Evolutionary conservation across 1,140 invertebrate genomes (phyloP), one percentile per base, ranked within the genome.

Genomic region (Bursaphelenchus mucronatus): DNA sequence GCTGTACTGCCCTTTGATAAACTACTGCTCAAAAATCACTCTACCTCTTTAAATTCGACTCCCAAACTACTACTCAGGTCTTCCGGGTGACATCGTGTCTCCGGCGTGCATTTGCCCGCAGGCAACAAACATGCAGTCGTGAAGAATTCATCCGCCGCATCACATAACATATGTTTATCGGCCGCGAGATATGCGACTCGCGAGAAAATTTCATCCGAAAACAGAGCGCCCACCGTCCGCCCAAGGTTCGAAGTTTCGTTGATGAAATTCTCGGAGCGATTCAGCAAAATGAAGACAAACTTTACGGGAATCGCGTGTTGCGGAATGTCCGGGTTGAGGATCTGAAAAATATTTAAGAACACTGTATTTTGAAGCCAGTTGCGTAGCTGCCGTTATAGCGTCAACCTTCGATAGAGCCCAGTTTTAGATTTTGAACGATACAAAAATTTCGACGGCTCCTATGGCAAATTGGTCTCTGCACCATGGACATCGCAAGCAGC

Each of bases 101-200:
- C 70, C 13, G 82, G 73, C 66, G 82, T 78, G 80, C 83, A 84
- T 61, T 81, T 82, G 19, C 74, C 79, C 41, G 83, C 82, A 39
- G 83, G 83, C 30, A 84, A 71, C 8, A 83, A 75, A 8, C 81
- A 76, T 13, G 77, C 68, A 13, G 75, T 70, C 9, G 81, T 70
- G 5, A 73, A 41, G 52, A 76, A 70, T 21, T 76, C 73, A 11
- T 73, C 71, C 13, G 76, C 58, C 9, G 66, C 68, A 56, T 73
- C 71, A 6, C 54, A 51, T 5, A 85, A 45, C 44, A 81, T 77
- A 17, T 76, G 53, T 43, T 68, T 64, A 51, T 71, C 72, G 50
- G 71, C 74, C 4, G 80, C 76, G 41, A 71, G 68, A 55, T 82
- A 82, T 7, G 82, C 82, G 15, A 81, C 72, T 54, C 76, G 72